Evolutionary conservation across 2,888 invertebrate genomes (phyloP).

Genomic region (Steinernema scapterisci): DNA sequence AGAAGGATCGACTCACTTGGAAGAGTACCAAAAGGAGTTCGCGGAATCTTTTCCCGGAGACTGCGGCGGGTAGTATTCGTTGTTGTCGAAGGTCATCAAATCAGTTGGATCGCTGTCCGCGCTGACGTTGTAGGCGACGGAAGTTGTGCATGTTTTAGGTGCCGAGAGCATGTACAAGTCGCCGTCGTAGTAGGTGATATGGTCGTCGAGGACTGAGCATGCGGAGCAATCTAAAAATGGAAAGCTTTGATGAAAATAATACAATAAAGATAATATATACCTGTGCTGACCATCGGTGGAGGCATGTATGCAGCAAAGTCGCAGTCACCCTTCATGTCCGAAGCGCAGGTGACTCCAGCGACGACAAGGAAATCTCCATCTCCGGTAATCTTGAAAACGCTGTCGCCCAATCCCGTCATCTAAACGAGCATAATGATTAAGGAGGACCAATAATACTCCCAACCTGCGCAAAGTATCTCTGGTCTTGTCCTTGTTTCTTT

Average conservation of each 20-base stretch:
- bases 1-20: background rate
- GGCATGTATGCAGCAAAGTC: too few species aligned
- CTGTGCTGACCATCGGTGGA: too few species aligned
- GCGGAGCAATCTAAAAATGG: background rate
- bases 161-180: background rate
- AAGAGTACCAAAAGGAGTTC: background rate
- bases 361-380: conserved; percentile 13
- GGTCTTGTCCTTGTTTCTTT: background rate
- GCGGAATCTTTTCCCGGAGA: background rate
- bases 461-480: conserved; percentile 23
- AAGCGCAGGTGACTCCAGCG: too few species aligned
- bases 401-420: conserved; percentile 18
- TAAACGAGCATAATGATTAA: too few species aligned
- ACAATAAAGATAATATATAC: too few species aligned
- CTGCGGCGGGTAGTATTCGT: too few species aligned
- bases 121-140: background rate
- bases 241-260: too few species aligned
- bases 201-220: background rate
- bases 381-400: background rate
- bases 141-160: background rate
- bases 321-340: too few species aligned
- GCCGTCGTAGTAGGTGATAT: background rate
- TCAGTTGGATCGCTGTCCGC: too few species aligned
- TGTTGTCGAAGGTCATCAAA: too few species aligned
- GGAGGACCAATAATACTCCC: too few species aligned